These are phyloP conservation scores for Arbacia lixula DNA, from an alignment of 53 echinoderm and acorn worm species.

Conservation along the genomic window DNA sequence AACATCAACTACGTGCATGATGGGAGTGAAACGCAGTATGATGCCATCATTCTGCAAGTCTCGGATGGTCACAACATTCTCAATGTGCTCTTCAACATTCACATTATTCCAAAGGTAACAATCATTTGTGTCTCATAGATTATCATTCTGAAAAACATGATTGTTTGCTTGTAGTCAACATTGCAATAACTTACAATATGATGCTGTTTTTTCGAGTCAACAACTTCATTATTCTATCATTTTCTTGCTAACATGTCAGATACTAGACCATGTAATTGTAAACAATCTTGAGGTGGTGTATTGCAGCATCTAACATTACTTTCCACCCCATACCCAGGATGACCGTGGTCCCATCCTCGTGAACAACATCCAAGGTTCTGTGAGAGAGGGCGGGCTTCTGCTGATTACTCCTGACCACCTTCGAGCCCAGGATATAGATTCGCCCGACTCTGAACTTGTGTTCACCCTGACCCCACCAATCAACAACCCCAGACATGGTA, in stretches of 20 bases:
- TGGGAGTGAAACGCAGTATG: conserved; percentile 89
- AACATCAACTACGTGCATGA: conserved; percentile 85
- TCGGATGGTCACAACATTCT: conserved; percentile 92
- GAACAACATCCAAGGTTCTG: conserved; percentile 83
- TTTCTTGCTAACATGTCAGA: no score
- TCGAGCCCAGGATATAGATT: conserved; percentile 82
- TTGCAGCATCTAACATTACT: no score
- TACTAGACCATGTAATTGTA: no score
- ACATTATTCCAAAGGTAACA: conserved; percentile 84
- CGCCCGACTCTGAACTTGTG: conserved; percentile 74
- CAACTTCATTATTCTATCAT: no score
- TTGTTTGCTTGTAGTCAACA: no score
- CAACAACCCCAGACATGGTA: conserved; percentile 88
- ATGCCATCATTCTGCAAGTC: conserved; percentile 81
- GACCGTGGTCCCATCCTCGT: conserved; percentile 89
- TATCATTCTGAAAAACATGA: no score
- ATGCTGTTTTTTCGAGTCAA: no score
- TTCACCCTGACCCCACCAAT: conserved; percentile 87
- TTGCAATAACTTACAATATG: no score
- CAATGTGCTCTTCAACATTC: conserved; percentile 93
- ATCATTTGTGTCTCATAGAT: no score
- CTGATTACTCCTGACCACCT: conserved; percentile 81
- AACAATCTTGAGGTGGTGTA: no score
- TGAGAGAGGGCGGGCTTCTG: conserved; percentile 77
- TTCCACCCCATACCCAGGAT: no score